phyloP scores from a whole-genome alignment of 1,140 invertebrate genomes.

The Adoxophyes honmai region DNA sequence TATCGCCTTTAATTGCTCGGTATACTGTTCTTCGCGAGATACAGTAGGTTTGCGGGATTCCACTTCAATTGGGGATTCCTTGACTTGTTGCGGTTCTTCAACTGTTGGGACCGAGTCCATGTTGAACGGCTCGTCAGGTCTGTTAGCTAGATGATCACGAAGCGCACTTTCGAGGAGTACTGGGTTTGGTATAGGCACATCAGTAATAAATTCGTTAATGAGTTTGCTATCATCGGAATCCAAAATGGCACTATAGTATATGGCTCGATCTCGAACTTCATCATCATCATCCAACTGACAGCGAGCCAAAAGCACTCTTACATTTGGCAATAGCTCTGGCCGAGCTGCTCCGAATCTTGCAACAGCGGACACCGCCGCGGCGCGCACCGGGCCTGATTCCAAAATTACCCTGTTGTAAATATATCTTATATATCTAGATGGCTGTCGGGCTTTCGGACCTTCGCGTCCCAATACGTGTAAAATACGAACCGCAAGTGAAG shows the following conservation, averaged over 20 bases:
- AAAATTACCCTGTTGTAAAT: constrained; percentile 99
- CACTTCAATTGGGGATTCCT: constrained; percentile 75
- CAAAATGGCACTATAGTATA: constrained; percentile 94
- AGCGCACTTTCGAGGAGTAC: constrained; percentile 92
- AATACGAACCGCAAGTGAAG: constrained; percentile 95
- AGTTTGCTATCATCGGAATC: constrained; percentile 79
- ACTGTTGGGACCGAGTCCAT: constrained; percentile 89
- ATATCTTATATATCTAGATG: constrained; percentile 97
- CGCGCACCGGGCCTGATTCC: constrained; percentile 94
- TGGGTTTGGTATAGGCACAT: constrained; percentile 85
- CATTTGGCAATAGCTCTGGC: constrained; percentile 91
- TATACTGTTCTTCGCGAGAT: constrained; percentile 90
- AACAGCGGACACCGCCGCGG: constrained; percentile 96
- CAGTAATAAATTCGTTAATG: constrained; percentile 90
- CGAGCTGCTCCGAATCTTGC: constrained; percentile 98
- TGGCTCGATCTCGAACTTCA: constrained; percentile 97
- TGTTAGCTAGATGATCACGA: constrained; percentile 84
- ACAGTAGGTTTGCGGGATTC: constrained; percentile 71
- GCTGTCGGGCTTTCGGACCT: constrained; percentile 94
- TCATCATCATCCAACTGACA: constrained; percentile 98
- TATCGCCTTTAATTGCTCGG: constrained; percentile 87
- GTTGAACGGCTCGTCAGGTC: constrained; percentile 89
- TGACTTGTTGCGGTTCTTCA: constrained; percentile 68
- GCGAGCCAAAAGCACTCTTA: constrained; percentile 88
- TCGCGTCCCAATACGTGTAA: constrained; percentile 96